Evolutionary conservation across 2,888 invertebrate species (phyloP).

Genomic region (Mesorhabditis spiculigera): DNA sequence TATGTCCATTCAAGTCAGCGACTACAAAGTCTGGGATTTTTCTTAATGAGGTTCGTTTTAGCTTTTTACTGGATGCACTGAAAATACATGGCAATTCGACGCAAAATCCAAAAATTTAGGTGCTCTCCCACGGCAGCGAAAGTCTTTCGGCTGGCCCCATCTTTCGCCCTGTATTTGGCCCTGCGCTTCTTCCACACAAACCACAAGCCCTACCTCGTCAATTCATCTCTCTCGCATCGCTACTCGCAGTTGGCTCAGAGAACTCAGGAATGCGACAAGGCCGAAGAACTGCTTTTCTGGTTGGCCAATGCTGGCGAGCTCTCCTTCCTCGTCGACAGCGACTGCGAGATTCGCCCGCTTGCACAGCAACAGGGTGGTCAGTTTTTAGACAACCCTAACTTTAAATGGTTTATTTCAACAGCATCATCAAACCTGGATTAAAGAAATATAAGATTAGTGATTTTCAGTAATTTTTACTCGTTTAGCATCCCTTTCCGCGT

Average conservation of each 20-base stretch:
- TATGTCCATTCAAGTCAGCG: constrained; percentile 35
- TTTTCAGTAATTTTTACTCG: neutral
- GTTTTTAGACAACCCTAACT: neutral
- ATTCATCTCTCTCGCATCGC: constrained; percentile 32
- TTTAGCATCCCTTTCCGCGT: constrained; percentile 1
- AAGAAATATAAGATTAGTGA: no score
- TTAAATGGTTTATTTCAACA: neutral
- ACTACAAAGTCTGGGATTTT: constrained; percentile 41
- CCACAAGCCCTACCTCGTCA: constrained; percentile 78
- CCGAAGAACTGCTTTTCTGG: constrained; percentile 78
- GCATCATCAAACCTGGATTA: no score
- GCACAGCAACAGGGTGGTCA: neutral
- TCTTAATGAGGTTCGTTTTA: constrained; percentile 29
- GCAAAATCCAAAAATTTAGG: neutral
- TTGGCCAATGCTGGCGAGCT: constrained; percentile 95
- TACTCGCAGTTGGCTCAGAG: constrained; percentile 73
- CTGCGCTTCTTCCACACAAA: constrained; percentile 89
- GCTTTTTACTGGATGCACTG: neutral
- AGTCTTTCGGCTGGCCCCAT: constrained; percentile 85
- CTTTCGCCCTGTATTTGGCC: constrained; percentile 90
- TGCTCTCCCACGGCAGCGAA: neutral
- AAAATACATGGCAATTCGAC: neutral
- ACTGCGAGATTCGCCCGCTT: constrained; percentile 62
- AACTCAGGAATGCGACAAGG: constrained; percentile 75
- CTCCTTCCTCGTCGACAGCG: constrained; percentile 78